Evolutionary conservation across 2,888 invertebrate genomes (phyloP).

Genomic region (Isoperla grammatica): DNA sequence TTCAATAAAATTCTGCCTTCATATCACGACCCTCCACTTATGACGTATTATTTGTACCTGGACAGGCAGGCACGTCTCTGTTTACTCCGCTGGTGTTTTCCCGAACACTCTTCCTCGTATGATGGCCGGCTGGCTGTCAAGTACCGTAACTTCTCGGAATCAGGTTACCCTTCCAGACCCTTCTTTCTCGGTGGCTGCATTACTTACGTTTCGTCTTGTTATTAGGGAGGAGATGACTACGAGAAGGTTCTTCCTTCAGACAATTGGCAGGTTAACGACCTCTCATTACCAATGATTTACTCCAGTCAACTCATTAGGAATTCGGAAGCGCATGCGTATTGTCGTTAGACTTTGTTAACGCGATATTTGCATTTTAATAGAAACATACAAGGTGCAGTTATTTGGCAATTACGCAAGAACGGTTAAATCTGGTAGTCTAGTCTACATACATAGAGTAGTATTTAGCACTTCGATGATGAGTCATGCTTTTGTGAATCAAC

Average conservation of each 20-base stretch:
- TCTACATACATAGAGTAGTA: too few species aligned
- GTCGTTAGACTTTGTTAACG: too few species aligned
- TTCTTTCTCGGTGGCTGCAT: too few species aligned
- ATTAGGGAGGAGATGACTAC: too few species aligned
- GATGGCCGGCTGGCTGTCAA: not conserved
- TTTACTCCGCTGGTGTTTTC: not conserved
- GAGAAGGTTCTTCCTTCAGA: too few species aligned
- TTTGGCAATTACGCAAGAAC: too few species aligned
- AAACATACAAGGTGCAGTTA: too few species aligned
- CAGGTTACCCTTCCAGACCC: not conserved
- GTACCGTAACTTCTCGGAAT: conserved; percentile 8
- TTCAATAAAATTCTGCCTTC: not conserved
- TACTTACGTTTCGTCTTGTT: too few species aligned
- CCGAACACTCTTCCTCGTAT: not conserved
- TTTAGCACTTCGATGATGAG: too few species aligned
- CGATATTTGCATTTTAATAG: too few species aligned
- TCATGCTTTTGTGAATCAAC: too few species aligned
- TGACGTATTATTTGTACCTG: not conserved
- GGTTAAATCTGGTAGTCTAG: too few species aligned
- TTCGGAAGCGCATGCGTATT: conserved; percentile 2
- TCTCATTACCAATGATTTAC: not conserved
- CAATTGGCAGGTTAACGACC: not conserved
- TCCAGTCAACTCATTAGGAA: conserved; percentile 1
- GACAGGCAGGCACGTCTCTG: not conserved
- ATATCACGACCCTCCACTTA: conserved; percentile 2